phyloP scores from a whole-genome alignment of 2,113 vertebrate genomes.

The Leptosomus discolor region DNA sequence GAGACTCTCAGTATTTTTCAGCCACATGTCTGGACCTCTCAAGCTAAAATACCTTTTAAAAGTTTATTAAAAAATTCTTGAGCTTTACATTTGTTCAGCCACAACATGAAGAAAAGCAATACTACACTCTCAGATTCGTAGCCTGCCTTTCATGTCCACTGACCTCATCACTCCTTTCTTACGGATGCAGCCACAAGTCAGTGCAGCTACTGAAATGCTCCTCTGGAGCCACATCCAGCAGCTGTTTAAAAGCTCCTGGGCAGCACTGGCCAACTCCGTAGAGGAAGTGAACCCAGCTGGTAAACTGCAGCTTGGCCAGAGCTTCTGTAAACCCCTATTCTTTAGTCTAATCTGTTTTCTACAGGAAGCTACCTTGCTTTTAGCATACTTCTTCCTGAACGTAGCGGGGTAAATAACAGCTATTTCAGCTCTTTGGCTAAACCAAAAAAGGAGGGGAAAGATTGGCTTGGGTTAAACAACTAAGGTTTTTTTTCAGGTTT shows the following conservation, averaged over 20 bases:
- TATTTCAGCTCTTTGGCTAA: neutral
- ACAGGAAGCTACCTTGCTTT: neutral
- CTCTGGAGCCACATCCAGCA: neutral
- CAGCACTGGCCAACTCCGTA: accelerated
- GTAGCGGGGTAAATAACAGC: neutral
- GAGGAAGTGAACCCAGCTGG: neutral
- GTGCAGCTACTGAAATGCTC: neutral
- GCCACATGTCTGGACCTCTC: neutral
- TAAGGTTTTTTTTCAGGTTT: neutral
- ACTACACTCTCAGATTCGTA: neutral
- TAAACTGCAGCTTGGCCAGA: neutral
- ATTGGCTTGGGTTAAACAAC: neutral
- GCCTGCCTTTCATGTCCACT: neutral
- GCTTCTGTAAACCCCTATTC: neutral
- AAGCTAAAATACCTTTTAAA: neutral
- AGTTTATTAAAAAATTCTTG: neutral
- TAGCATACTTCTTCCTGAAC: neutral
- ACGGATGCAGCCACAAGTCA: neutral
- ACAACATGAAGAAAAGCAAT: neutral
- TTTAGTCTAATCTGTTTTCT: neutral
- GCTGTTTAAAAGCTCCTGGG: neutral
- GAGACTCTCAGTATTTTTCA: neutral
- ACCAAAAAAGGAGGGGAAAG: neutral
- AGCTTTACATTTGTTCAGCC: neutral
- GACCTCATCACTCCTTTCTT: neutral